Evolutionary conservation across 2,888 invertebrate genomes (phyloP).

Genomic region (Theretra japonica): DNA sequence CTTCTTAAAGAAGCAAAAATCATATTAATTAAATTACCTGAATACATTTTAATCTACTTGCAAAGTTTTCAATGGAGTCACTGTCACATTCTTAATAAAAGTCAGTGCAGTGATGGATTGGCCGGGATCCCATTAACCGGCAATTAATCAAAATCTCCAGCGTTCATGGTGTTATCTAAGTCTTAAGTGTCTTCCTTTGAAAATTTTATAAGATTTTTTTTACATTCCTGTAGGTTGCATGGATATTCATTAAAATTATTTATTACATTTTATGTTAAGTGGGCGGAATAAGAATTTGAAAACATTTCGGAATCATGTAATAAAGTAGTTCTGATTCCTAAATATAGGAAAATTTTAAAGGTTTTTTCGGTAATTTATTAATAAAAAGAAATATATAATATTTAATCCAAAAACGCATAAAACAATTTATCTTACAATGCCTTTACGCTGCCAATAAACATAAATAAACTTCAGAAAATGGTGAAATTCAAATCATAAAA

Average conservation of each 20-base stretch:
- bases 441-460: too few species aligned
- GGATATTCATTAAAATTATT: not conserved
- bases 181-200: conserved; percentile 18
- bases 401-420: too few species aligned
- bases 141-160: conserved; percentile 56
- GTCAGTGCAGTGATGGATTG: conserved; percentile 48
- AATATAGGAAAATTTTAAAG: too few species aligned
- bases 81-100: conserved; percentile 26
- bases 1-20: not conserved
- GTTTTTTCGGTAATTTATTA: too few species aligned
- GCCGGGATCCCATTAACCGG: conserved; percentile 47
- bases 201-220: conserved; percentile 19
- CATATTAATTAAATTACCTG: conserved; percentile 12
- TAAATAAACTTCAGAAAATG: not conserved
- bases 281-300: too few species aligned
- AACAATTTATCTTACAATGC: too few species aligned
- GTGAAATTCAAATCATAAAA: too few species aligned
- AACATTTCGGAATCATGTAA: too few species aligned
- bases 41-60: conserved; percentile 13
- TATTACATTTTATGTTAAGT: too few species aligned
- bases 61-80: conserved; percentile 9
- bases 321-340: too few species aligned
- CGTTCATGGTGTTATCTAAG: conserved; percentile 11
- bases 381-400: too few species aligned
- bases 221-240: not conserved